A percentile compares a stretch with the other conserved stretches of the same genome.
Conservation (phyloP, 2,113 vertebrate species). For the Pteropus alecto region DNA sequence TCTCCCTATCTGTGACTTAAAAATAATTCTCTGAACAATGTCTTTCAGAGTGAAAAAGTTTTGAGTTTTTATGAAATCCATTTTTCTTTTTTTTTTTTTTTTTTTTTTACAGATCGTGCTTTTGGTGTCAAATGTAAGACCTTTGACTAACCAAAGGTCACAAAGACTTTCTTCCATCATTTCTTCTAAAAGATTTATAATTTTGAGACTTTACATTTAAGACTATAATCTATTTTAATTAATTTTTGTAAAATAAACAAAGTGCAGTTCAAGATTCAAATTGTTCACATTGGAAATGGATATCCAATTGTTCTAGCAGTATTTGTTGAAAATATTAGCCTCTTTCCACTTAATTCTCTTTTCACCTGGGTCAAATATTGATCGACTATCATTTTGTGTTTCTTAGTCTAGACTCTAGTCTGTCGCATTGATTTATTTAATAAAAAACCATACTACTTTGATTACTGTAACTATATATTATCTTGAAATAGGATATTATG, state of each 20-base stretch:
- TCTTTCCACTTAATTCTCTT: not conserved
- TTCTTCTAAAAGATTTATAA: not conserved
- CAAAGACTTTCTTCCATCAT: not conserved
- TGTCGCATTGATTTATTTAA: not conserved
- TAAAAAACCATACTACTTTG: not conserved
- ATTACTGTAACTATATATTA: not conserved
- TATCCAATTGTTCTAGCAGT: not conserved
- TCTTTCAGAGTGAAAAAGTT: not conserved
- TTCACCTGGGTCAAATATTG: not conserved
- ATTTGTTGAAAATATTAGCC: not conserved
- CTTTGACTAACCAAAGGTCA: not conserved
- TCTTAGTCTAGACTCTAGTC: not conserved
- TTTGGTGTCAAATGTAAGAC: not conserved
- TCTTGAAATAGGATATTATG: not conserved
- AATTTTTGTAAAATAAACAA: not conserved
- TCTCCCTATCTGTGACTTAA: not conserved
- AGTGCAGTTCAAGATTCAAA: not conserved
- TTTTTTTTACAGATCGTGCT: not conserved
- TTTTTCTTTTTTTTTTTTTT: not conserved
- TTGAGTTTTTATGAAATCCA: not conserved
- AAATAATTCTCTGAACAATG: not conserved
- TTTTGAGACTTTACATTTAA: not conserved
- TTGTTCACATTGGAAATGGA: not conserved
- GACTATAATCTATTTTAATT: not conserved
- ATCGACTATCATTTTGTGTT: not conserved